Evolutionary conservation across 2,113 vertebrate genomes (phyloP), one percentile per base, ranked within the genome.

Genomic region (Odontophorus gujanensis): DNA sequence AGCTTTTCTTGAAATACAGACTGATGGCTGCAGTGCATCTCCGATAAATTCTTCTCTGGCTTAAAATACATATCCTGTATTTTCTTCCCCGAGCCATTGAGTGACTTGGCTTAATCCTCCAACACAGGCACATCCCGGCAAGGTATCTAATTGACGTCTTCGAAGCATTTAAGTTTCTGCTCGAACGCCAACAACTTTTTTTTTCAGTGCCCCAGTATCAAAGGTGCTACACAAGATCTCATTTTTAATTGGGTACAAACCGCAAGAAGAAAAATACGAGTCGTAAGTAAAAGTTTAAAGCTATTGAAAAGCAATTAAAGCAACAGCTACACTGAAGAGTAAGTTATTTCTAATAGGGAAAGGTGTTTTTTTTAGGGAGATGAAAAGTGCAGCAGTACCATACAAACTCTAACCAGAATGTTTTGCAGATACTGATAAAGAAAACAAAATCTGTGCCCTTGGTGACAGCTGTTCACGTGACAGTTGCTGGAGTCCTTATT

Each of bases 131-230:
- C 0, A 0, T 63, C 87, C 85, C 81, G 59, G 63, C 18, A 32
- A 94, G 58, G 71, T 0, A 0, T 42, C 74, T 89, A 43, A 91
- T 6, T 89, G 58, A 89, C 55, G 40, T 66, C 75, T 82, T 72
- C 26, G 11, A 92, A 85, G 45, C 5, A 45, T 42, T 34, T 1
- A 2, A 58, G 77, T 71, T 75, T 72, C 36, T 63, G 53, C 72
- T 82, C 1, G 2, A 85, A 32, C 72, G 55, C 22, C 63, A 89
- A 53, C 13, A 80, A 77, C 62, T 74, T 89, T 40, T 58, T 50
- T 0, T 0, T 0, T 0, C 7, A 87, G 43, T 43, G 90, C 19
- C 19, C 81, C 47, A 58, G 32, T 55, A 81, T 53, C 45, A 94
- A 91, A 85, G 3, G 2, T 30, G 25, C 50, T 47, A 80, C 20